Base-by-base conservation (phyloP, 2,888 invertebrate species). In the Yponomeuta plumbellus region DNA sequence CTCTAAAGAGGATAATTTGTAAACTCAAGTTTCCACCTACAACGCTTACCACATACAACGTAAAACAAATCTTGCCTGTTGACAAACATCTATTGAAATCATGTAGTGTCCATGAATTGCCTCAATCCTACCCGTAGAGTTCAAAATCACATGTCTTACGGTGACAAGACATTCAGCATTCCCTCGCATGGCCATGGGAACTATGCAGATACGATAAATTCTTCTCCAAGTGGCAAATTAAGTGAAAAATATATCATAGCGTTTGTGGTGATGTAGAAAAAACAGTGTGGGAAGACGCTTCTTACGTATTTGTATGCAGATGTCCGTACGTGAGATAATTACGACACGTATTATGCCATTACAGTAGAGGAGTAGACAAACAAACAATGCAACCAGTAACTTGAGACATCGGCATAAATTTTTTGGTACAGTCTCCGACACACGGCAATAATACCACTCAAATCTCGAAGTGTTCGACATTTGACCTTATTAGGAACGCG, bases 321-420 rank as follows among this genome's bases (percentile, higher is more conserved):
- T 57, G 40, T 44, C 44, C 63, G 21, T 26, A 57, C 65, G 65
- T 65, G 65, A 65, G 65, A 65, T 57, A 65, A 65, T 65, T 65
- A 65, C 65, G 57, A 65, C 23, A 65, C 26, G 65, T 65, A 57
- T 56, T 57, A 23, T 65, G 57, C n/a, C 26, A 64, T 44, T 56
- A 44, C 52, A 52, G 52, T 52, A 22, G 56, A 22, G 22, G 21
- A 64, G 11, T 56, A 17, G 64, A 44, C 64, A 20, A 62, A 17
- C 23, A 64, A 59, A 64, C 64, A 64, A 52, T 64, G 56, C 44
- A 22, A 59, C 22, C 1, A 22, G 34, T 26, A 23, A 13, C 26
- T 62, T 62, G 34, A 20, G 21, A 58, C 58, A 58, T 52, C 44
- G 44, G 17, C 44, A 52, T 52, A 52, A 13, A 34, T 34, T 52